Evolutionary conservation across 2,888 invertebrate genomes (phyloP), one percentile per base, ranked within the genome.

Genomic region (Dryobotodes eremita): DNA sequence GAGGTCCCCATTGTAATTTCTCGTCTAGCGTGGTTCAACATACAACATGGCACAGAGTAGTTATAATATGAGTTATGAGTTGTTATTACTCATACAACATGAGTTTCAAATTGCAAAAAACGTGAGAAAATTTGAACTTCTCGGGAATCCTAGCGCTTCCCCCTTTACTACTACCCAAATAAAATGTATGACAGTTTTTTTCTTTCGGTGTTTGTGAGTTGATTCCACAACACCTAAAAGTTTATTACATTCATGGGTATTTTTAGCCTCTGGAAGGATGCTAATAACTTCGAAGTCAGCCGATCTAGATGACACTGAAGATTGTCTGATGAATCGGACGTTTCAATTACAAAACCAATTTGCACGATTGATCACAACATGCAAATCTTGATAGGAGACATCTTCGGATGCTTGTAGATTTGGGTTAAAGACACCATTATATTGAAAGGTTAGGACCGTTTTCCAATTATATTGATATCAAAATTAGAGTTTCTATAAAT

Each of bases 281-380:
- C 20, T 55, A 48, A 79, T 17, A n/a, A 17, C 31, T 75, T 36
- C 2, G 46, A 65, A 31, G 20, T 17, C 26, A 74, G 31, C 20
- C 31, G 4, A 42, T 57, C 31, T 36, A 20, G 84, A 59, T 20
- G 20, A 36, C 10, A 57, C 26, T 46, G 31, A 66, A 79, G 64
- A 80, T 78, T 65, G 53, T 59, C 53, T n/a, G 26, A 59, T 53
- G 36, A 59, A 65, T 31, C 48, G 20, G 57, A 46, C 26, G 57
- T 53, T 84, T 26, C 57, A 79, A 83, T 84, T 71, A 84, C 31
- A 1, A 13, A 84, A 59, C 48, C 53, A 65, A 79, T 83, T 83
- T 70, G 79, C 65, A 55, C 26, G 15, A 65, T n/a, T 62, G 46
- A 59, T 83, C 64, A 64, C 55, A 80, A 70, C 36, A 81, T 70